phyloP scores from a whole-genome alignment of 2,113 vertebrate genomes.

The Cinclus cinclus region DNA sequence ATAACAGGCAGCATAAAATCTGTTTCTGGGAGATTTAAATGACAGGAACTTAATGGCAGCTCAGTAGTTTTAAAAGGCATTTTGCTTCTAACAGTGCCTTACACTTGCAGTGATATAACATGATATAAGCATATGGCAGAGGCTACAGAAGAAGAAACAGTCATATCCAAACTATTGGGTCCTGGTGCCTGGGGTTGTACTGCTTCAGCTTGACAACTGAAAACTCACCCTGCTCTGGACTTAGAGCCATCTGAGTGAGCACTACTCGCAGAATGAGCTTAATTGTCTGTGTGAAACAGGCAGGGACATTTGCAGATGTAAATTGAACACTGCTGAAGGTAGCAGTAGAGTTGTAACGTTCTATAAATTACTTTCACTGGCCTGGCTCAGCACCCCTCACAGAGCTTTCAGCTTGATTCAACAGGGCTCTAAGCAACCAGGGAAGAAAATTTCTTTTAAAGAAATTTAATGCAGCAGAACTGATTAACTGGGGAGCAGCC shows the following conservation, averaged over 20 bases:
- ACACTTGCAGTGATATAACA: neutral
- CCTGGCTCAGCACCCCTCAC: slow-evolving; percentile 2
- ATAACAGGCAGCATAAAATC: neutral
- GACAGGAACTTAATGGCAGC: neutral
- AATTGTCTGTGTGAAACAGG: slow-evolving; percentile 8
- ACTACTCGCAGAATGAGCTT: neutral
- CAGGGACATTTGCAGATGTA: slow-evolving; percentile 41
- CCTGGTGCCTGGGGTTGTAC: neutral
- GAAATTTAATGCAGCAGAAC: slow-evolving; percentile 69
- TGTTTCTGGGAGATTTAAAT: neutral
- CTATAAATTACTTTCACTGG: slow-evolving; percentile 42
- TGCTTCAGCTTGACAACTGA: neutral
- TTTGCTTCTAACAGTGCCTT: neutral
- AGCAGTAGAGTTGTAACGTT: slow-evolving; percentile 39
- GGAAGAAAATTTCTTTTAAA: slow-evolving; percentile 66
- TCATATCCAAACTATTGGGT: neutral
- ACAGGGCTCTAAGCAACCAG: slow-evolving; percentile 56
- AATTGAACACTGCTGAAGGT: neutral
- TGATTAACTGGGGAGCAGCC: slow-evolving; percentile 61
- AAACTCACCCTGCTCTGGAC: neutral
- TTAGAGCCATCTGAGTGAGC: neutral
- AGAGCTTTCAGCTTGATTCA: slow-evolving; percentile 55
- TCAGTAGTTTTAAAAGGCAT: neutral
- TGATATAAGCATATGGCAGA: neutral
- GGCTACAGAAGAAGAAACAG: neutral